These are phyloP conservation scores for Myopa testacea DNA, from an alignment of 2,888 invertebrate genomes.

Conservation along the genomic window DNA sequence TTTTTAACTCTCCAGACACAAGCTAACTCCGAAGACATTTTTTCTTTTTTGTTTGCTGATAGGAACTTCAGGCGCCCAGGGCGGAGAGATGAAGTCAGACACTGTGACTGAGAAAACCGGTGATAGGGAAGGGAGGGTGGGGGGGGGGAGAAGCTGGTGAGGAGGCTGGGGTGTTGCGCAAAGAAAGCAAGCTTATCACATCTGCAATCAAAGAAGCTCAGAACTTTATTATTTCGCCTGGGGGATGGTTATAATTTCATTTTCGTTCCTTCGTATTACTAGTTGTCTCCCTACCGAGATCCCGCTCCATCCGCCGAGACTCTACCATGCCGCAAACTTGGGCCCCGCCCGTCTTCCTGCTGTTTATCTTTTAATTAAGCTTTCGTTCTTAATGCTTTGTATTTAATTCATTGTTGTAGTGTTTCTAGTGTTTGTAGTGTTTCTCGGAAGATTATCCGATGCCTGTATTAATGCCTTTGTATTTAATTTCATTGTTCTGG, in stretches of 20 bases:
- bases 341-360: not conserved
- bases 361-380: conserved; percentile 33
- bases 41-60: not conserved
- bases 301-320: not conserved
- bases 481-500: too few relatives aligned
- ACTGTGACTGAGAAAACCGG: not conserved
- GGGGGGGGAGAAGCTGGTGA: not conserved
- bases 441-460: too few relatives aligned
- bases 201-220: conserved; percentile 44
- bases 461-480: too few relatives aligned
- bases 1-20: conserved; percentile 23
- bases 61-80: not conserved
- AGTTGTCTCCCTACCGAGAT: not conserved
- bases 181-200: conserved; percentile 45
- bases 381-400: conserved; percentile 10
- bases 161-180: not conserved
- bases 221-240: conserved; percentile 50
- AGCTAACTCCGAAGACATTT: conserved; percentile 35
- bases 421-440: too few relatives aligned
- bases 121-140: not conserved
- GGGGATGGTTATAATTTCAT: conserved; percentile 54
- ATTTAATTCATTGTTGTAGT: not conserved
- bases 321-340: not conserved
- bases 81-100: not conserved
- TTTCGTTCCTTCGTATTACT: conserved; percentile 42